A percentile compares a stretch with the other conserved stretches of the same genome.
Evolutionary conservation across 2,113 vertebrate genomes (phyloP).

Genomic region (Sigmodon hispidus): DNA sequence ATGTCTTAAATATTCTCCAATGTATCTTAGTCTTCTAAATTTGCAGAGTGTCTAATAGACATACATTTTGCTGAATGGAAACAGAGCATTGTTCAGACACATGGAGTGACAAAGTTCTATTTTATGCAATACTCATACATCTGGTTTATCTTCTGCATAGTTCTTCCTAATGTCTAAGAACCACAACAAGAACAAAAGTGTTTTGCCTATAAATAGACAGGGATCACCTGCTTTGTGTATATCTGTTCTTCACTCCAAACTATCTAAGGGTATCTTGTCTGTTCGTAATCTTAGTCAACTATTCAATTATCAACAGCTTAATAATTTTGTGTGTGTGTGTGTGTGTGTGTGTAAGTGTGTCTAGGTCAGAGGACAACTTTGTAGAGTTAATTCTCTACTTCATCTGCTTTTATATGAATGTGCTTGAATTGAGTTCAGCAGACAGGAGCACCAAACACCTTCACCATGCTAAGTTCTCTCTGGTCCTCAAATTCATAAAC

Average conservation of each 20-base stretch:
- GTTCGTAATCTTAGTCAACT: constrained; percentile 57
- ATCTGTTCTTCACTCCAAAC: constrained; percentile 55
- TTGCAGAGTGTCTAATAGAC: neutral
- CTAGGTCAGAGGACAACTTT: neutral
- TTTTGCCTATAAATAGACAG: neutral
- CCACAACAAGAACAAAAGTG: neutral
- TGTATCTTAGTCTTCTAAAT: neutral
- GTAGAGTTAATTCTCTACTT: neutral
- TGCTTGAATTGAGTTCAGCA: neutral
- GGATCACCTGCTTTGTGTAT: constrained; percentile 14
- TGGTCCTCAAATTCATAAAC: neutral
- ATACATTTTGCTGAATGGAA: neutral
- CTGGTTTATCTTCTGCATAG: neutral
- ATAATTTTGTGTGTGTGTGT: neutral
- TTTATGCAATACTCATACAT: neutral
- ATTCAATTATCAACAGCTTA: neutral
- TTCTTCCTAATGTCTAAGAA: neutral
- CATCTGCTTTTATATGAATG: neutral
- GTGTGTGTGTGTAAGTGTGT: neutral
- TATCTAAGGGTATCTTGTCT: constrained; percentile 54
- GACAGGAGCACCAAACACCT: neutral
- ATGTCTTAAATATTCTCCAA: neutral
- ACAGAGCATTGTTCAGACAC: constrained; percentile 49
- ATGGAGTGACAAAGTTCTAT: constrained; percentile 11
- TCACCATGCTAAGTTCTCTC: no score